Conservation (phyloP, 2,113 vertebrate genomes). For the Chloroceryle aenea region DNA sequence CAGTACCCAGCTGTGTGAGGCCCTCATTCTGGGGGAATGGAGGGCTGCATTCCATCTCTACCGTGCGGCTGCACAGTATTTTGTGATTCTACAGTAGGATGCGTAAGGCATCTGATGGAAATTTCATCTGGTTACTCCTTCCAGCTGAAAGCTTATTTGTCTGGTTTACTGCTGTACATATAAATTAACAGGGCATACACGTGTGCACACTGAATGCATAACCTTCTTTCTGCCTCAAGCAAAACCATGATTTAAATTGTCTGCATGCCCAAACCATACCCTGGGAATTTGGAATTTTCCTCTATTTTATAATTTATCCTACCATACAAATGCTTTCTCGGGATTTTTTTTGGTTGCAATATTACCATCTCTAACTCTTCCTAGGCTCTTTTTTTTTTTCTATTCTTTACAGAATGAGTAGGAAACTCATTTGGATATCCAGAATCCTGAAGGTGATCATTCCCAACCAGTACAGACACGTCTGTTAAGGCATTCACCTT, state of each 20-base stretch:
- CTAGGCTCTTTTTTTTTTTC: conserved; percentile 12
- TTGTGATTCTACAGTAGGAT: background rate
- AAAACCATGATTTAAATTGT: background rate
- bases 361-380: background rate
- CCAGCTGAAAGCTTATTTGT: background rate
- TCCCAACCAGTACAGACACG: conserved; percentile 38
- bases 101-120: background rate
- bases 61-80: background rate
- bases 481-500: background rate
- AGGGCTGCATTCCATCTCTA: background rate
- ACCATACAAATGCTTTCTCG: background rate
- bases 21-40: background rate
- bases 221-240: background rate
- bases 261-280: background rate
- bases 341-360: background rate
- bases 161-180: background rate
- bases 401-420: background rate
- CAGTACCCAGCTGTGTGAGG: background rate
- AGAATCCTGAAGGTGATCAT: background rate
- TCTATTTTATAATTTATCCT: background rate
- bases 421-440: background rate
- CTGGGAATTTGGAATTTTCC: background rate
- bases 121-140: background rate
- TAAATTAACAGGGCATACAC: background rate
- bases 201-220: background rate